Base-by-base conservation (phyloP, 1,140 invertebrate species). In the Macrobrachium nipponense region DNA sequence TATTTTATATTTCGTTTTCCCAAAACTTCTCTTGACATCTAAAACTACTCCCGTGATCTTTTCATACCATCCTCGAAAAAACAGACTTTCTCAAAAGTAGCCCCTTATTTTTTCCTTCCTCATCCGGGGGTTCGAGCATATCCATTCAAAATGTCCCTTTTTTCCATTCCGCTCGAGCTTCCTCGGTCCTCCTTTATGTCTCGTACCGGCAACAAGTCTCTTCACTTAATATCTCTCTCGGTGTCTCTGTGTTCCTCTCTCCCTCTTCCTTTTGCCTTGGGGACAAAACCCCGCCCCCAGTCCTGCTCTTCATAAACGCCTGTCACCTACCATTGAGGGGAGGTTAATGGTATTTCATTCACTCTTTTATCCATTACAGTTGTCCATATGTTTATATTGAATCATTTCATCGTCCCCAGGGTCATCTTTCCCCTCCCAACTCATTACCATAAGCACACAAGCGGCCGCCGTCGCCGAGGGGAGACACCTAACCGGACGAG, bases 381-480 rank as follows among this genome's bases (percentile, higher is more conserved):
- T 80, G 78, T 80, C 78, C 78, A 80, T 80, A 80, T 80, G 78
- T 80, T 80, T 80, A 64, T 66, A 80, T 80, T 80, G 78, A 80
- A 80, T 80, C 78, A 80, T 80, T 80, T 64, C 78, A 66, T 59
- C 18, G 58, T 79, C 77, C 61, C 59, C 27, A 17, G 78, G 61
- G 78, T 80, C 61, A 80, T 66, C 60, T 80, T 43, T 80, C 61
- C 78, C 61, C 61, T 80, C 61, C 78, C 78, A 80, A 80, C 43
- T 59, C 78, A 80, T 80, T 80, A 80, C 78, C 61, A 66, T 66
- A 80, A 80, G 61, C 61, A 80, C 78, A 80, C 43, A 80, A 64
- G 61, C 23, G 78, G 68, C 68, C 23, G 68, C 51, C 51, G 51
- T 51, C 51, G 51, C 51, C 51, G 51, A 51, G 12, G 58, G 78